phyloP scores from a whole-genome alignment of 1,140 invertebrate species.

The Caerostris extrusa region DNA sequence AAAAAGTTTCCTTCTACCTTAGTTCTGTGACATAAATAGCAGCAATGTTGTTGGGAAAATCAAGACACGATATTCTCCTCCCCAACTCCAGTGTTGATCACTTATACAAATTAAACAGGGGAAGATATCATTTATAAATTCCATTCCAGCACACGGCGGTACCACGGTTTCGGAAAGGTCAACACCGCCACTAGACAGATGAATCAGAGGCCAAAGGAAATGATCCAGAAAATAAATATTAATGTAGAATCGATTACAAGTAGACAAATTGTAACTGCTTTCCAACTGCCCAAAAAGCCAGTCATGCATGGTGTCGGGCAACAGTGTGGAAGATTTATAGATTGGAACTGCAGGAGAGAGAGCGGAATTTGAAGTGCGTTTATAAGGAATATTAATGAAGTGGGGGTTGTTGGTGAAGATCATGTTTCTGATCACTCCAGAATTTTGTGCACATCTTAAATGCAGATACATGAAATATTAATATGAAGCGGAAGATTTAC shows the following conservation, averaged over 20 bases:
- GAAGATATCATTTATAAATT: not conserved
- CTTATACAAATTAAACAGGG: not conserved
- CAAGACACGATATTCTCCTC: too few relatives aligned
- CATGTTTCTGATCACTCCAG: not conserved
- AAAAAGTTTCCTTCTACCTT: too few relatives aligned
- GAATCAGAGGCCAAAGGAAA: conserved; percentile 5
- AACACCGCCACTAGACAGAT: not conserved
- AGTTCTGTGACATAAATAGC: too few relatives aligned
- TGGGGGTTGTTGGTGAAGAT: not conserved
- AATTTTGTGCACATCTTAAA: not conserved
- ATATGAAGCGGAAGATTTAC: too few relatives aligned
- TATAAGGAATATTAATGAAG: conserved; percentile 33
- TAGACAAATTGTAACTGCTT: conserved; percentile 35
- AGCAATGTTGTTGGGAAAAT: too few relatives aligned
- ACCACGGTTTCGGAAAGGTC: not conserved
- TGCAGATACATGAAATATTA: too few relatives aligned
- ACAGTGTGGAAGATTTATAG: conserved; percentile 26
- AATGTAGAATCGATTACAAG: conserved; percentile 44
- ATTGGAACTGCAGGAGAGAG: not conserved
- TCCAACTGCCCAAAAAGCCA: not conserved
- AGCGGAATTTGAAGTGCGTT: not conserved
- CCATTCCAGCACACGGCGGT: not conserved
- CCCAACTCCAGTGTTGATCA: not conserved
- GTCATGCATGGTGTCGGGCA: not conserved
- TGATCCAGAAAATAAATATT: not conserved